These are phyloP conservation scores for Dysidea cf. avara DNA, from an alignment of 37 sponge, comb jelly and placozoan genomes.

Conservation along the genomic window DNA sequence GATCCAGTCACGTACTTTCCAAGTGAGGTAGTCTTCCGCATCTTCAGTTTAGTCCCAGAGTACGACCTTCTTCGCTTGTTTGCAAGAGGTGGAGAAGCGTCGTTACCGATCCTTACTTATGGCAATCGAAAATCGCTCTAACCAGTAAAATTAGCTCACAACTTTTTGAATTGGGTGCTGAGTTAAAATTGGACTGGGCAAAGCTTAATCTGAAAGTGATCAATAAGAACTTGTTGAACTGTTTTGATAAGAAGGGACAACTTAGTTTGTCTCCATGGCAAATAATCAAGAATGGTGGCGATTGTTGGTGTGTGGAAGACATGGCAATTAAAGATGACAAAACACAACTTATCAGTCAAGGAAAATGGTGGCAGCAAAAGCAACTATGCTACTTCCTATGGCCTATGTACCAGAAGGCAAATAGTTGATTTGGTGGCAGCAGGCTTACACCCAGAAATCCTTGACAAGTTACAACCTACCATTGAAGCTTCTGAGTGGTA, in stretches of 20 bases:
- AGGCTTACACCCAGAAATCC: conserved; percentile 17
- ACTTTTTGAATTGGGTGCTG: conserved; percentile 7
- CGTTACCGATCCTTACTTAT: conserved; percentile 29
- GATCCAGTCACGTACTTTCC: conserved; percentile 32
- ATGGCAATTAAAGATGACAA: neutral
- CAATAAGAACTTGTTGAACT: conserved; percentile 27
- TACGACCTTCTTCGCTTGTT: conserved; percentile 18
- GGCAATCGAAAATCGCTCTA: conserved; percentile 35
- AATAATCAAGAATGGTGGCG: neutral
- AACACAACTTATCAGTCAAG: conserved; percentile 4
- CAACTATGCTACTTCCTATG: conserved; percentile 56
- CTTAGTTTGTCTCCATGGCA: conserved; percentile 32
- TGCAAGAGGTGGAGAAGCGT: conserved; percentile 32
- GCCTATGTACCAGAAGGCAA: conserved; percentile 42
- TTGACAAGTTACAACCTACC: conserved; percentile 35
- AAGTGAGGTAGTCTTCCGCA: conserved; percentile 8
- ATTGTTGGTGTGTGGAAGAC: conserved; percentile 33
- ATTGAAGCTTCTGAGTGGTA: conserved; percentile 60
- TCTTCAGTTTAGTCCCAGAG: conserved; percentile 37
- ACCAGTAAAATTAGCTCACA: conserved; percentile 9
- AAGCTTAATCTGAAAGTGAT: conserved; percentile 23
- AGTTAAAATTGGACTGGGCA: conserved; percentile 31
- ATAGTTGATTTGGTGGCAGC: conserved; percentile 12
- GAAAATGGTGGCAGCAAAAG: conserved; percentile 29
- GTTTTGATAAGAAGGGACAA: neutral